These are phyloP conservation scores for Rhinogobius similis DNA, from an alignment of 2,113 vertebrate genomes.

Conservation along the genomic window DNA sequence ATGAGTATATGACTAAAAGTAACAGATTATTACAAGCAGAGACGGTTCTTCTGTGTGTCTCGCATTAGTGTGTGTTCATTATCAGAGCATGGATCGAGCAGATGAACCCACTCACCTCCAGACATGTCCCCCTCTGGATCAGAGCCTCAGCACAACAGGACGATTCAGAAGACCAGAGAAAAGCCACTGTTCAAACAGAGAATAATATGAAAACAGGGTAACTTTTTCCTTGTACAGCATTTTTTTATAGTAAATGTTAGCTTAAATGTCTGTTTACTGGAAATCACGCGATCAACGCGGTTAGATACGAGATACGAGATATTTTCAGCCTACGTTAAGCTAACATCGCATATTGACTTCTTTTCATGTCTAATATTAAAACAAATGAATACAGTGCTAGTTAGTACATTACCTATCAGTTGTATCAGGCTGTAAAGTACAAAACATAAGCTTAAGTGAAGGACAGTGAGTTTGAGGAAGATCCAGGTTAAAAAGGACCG, in stretches of 20 bases:
- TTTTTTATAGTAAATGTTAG: background rate
- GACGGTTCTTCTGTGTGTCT: background rate
- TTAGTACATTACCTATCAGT: background rate
- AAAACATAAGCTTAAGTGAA: background rate
- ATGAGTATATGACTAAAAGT: no score
- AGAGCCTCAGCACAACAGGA: background rate
- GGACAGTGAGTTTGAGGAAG: background rate
- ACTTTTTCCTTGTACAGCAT: background rate
- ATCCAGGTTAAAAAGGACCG: background rate
- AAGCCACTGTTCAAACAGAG: background rate
- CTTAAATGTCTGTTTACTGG: background rate
- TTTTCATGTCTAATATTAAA: background rate
- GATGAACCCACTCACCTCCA: constrained; percentile 35
- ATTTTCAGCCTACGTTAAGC: background rate
- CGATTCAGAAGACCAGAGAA: constrained; percentile 10
- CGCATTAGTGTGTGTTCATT: background rate
- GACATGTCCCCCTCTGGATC: constrained; percentile 32
- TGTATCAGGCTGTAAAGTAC: background rate
- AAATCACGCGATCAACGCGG: background rate
- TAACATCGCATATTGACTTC: background rate
- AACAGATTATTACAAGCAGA: background rate
- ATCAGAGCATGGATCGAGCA: no score
- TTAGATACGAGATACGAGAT: no score
- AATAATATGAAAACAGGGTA: background rate
- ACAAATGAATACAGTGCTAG: background rate